phyloP scores from a whole-genome alignment of 2,797 vertebrate species.

The Lepidocolaptes lacrymiger region DNA sequence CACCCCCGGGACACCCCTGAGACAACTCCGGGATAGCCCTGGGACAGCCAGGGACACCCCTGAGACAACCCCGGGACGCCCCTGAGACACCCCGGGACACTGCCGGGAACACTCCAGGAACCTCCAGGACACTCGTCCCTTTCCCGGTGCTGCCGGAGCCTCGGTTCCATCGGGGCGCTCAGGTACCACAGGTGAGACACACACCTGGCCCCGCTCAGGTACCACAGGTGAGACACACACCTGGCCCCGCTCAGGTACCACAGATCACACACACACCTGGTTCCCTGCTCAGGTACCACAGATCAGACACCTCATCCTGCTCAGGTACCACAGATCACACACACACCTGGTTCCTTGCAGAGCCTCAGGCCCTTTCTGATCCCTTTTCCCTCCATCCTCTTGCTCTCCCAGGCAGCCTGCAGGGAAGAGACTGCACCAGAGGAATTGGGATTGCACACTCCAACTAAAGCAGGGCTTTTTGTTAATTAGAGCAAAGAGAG shows the following conservation, averaged over 20 bases:
- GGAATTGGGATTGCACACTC: neutral
- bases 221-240: rapidly evolving
- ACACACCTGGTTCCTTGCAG: rapidly evolving
- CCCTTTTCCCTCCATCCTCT: rapidly evolving
- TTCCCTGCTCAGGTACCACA: neutral
- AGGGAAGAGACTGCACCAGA: neutral
- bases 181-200: rapidly evolving
- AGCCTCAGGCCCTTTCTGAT: too few species aligned
- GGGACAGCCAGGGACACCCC: too few species aligned
- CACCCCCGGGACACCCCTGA: too few species aligned
- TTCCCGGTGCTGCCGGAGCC: too few species aligned
- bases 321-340: rapidly evolving
- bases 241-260: neutral
- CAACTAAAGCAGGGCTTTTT: rapidly evolving
- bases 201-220: too few species aligned
- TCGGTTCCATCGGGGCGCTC: too few species aligned
- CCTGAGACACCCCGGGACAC: too few species aligned
- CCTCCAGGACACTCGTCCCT: too few species aligned
- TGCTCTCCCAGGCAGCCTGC: neutral
- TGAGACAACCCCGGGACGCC: too few species aligned
- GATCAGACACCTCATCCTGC: too few species aligned
- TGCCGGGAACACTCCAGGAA: too few species aligned
- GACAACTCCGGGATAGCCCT: too few species aligned
- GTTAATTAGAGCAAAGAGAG: neutral
- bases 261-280: neutral